Conservation (phyloP, 1,140 invertebrate species). For the Drosophila micromelanica region DNA sequence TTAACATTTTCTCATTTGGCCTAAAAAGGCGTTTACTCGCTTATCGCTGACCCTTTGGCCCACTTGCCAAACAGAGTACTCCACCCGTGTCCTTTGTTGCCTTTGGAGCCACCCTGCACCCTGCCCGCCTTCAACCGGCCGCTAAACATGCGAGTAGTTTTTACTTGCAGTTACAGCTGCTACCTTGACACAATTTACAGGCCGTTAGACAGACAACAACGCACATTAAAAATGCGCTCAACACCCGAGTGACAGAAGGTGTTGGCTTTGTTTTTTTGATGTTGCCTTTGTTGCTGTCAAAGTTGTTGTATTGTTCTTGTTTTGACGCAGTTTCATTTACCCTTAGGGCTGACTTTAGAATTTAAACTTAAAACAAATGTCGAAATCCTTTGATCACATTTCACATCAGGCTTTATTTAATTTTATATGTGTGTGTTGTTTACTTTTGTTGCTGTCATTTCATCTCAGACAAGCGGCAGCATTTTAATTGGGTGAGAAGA, state of each 20-base stretch:
- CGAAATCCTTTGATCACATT: slow-evolving; percentile 44
- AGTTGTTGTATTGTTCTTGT: slow-evolving; percentile 32
- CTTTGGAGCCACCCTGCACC: too few relatives aligned
- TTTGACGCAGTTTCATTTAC: slow-evolving; percentile 65
- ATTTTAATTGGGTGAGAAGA: slow-evolving; percentile 54
- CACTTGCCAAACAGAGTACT: slow-evolving; percentile 3
- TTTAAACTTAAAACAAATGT: slow-evolving; percentile 54
- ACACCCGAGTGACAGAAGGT: slow-evolving; percentile 27
- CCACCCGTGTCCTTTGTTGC: neutral
- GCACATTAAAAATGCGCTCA: slow-evolving; percentile 72
- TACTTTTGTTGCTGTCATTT: slow-evolving; percentile 7
- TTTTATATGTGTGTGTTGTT: slow-evolving; percentile 45
- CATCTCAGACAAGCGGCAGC: slow-evolving; percentile 9
- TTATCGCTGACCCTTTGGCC: slow-evolving; percentile 12
- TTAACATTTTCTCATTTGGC: slow-evolving; percentile 2
- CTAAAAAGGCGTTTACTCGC: slow-evolving; percentile 23
- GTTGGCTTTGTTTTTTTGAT: slow-evolving; percentile 20
- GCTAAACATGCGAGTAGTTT: slow-evolving; percentile 31
- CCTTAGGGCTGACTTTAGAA: slow-evolving; percentile 56
- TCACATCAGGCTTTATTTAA: slow-evolving; percentile 60
- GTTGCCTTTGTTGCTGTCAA: slow-evolving; percentile 15
- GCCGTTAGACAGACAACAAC: slow-evolving; percentile 66
- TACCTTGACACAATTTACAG: slow-evolving; percentile 77
- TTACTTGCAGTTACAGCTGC: slow-evolving; percentile 36
- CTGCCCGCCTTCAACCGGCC: neutral